Percentiles rank a stretch among this genome's conserved stretches.
phyloP scores from a whole-genome alignment of 2,888 invertebrate genomes.

The Anthoptus insignis region DNA sequence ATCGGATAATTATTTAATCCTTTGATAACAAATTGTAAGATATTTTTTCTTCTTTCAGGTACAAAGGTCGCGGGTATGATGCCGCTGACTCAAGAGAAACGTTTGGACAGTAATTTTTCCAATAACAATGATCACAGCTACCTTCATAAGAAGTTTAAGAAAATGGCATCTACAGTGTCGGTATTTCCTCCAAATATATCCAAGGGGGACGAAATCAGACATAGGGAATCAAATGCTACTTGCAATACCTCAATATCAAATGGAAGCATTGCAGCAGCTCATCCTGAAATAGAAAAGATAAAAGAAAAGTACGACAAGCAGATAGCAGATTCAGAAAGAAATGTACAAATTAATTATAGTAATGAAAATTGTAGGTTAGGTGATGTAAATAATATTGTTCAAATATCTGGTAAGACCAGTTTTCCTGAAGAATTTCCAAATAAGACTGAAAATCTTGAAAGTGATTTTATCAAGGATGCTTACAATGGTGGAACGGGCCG shows the following conservation, averaged over 20 bases:
- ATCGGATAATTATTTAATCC: too few species aligned
- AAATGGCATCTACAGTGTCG: constrained; percentile 90
- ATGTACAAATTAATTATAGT: constrained; percentile 86
- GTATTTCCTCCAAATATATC: constrained; percentile 68
- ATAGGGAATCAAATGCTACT: constrained; percentile 67
- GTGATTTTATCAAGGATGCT: constrained; percentile 81
- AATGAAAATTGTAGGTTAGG: constrained; percentile 79
- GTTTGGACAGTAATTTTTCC: constrained; percentile 79
- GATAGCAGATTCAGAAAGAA: constrained; percentile 69
- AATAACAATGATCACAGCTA: constrained; percentile 91
- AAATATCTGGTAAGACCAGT: constrained; percentile 85
- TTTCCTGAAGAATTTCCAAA: constrained; percentile 83
- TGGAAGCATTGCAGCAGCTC: constrained; percentile 79
- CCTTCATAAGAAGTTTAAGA: constrained; percentile 97
- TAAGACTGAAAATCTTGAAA: constrained; percentile 86
- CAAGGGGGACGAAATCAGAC: constrained; percentile 67
- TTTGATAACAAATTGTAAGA: background rate
- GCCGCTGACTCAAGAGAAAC: constrained; percentile 84
- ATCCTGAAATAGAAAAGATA: constrained; percentile 81
- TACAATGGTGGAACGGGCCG: constrained; percentile 87
- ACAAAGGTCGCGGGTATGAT: constrained; percentile 76
- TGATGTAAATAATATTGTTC: constrained; percentile 82
- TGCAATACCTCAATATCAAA: constrained; percentile 74
- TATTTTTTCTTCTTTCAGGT: constrained; percentile 67
- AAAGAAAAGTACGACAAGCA: constrained; percentile 66